Base-by-base conservation (phyloP, 1,140 invertebrate species). In the Drosophila navojoa region DNA sequence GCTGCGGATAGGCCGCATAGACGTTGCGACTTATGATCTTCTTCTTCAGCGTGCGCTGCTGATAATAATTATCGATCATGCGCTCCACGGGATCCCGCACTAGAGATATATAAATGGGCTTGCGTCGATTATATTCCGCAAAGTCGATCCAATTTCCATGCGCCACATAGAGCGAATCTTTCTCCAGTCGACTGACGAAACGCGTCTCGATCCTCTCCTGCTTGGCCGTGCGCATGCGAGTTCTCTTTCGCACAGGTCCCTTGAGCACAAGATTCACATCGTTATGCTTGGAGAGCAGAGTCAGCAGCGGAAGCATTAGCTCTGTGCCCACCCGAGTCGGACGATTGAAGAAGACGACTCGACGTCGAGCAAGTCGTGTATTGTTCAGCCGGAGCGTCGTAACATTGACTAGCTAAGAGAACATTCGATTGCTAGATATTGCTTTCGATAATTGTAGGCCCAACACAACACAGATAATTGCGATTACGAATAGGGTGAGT, bases 21-120 rank as follows among this genome's bases (percentile, higher is more conserved):
- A 97, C 97, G 92, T 96, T 97, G 94, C 96, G 97, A 1, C 96
- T 97, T 77, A 98, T 97, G 1, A 97, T 95, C 47, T 97, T 93
- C 92, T 97, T 97, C 10, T 97, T 94, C 0, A 96, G 96, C 91
- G 97, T 97, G 32, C 97, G 93, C 1, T 49, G 55, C 9, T 55
- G 42, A 29, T 86, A 87, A 92, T 97, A 98, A 95, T 96, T 97
- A 0, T 96, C 97, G 71, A 98, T 97, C 7, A 98, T 95, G 38
- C 97, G 93, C 91, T 98, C 97, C 13, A 98, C 95, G 0, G 97
- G 97, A 93, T 98, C 97, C 35, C 97, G 93, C 0, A 98, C 97
- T 76, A 98, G 92, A 90, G 98, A 98, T 63, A 98, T 95, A 92
- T 97, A 98, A 76, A 98, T 96, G 1, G 97, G 97, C 77, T 96